These are phyloP conservation scores for Listronotus bonariensis DNA, from an alignment of 1,140 invertebrate species.

Conservation along the genomic window DNA sequence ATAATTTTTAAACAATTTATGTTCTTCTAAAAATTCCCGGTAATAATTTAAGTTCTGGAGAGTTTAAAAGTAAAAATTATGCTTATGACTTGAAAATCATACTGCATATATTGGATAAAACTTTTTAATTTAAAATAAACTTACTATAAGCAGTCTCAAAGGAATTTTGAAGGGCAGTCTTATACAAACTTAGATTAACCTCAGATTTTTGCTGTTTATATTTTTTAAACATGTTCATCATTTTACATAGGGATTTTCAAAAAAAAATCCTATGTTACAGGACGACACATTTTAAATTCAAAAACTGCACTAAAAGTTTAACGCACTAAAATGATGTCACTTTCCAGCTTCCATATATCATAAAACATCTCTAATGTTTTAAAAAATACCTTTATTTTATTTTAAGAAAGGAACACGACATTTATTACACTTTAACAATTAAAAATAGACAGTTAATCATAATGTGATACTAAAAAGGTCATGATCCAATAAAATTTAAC, in stretches of 20 bases:
- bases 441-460: slow-evolving; percentile 18
- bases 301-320: too few species aligned
- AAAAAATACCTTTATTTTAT: too few species aligned
- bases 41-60: neutral
- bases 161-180: slow-evolving; percentile 32
- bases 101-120: too few species aligned
- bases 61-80: neutral
- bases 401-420: slow-evolving; percentile 1
- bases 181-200: slow-evolving; percentile 26
- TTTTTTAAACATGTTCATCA: slow-evolving; percentile 32
- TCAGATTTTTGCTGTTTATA: slow-evolving; percentile 28
- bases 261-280: neutral
- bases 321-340: too few species aligned
- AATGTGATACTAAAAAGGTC: slow-evolving; percentile 20
- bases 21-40: too few species aligned
- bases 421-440: neutral
- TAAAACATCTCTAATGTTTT: too few species aligned
- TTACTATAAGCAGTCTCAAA: slow-evolving; percentile 30
- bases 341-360: too few species aligned
- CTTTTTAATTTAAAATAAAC: slow-evolving; percentile 11
- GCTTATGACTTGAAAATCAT: too few species aligned
- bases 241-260: neutral
- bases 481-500: slow-evolving; percentile 12
- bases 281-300: too few species aligned
- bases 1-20: too few species aligned